phyloP scores from a whole-genome alignment of 2,797 vertebrate species.

The Sarcophilus harrisii region DNA sequence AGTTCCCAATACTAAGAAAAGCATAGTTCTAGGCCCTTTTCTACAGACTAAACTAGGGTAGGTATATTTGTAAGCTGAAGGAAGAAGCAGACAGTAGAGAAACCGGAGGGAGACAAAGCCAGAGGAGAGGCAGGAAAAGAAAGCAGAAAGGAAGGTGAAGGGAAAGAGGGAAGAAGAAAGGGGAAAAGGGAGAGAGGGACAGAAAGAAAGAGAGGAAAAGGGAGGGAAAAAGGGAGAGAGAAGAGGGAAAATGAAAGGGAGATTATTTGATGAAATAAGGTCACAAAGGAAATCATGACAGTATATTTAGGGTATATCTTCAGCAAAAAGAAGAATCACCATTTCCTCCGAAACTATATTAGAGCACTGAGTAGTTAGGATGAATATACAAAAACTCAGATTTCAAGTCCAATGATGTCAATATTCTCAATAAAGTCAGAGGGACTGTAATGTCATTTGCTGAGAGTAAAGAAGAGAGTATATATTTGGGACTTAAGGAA shows the following conservation, averaged over 20 bases:
- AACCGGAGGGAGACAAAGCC: neutral
- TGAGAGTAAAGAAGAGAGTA: neutral
- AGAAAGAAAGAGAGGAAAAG: neutral
- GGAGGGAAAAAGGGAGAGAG: neutral
- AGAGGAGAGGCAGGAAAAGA: neutral
- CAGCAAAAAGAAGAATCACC: neutral
- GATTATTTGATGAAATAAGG: neutral
- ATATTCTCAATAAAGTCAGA: neutral
- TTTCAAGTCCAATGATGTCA: neutral
- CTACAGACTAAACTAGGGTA: neutral
- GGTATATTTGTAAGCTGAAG: neutral
- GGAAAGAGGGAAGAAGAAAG: too few species aligned
- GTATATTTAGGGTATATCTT: neutral
- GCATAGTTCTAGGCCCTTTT: neutral
- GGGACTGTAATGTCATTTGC: neutral
- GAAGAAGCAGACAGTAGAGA: neutral
- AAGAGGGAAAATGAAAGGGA: too few species aligned
- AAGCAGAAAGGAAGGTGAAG: neutral
- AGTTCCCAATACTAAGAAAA: neutral
- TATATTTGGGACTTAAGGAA: neutral
- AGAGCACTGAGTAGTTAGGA: neutral
- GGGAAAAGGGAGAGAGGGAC: accelerated
- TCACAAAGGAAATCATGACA: neutral
- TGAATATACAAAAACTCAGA: neutral
- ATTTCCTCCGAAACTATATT: neutral